Evolutionary conservation across 1,140 invertebrate species (phyloP), one percentile per base, ranked within the genome.

Genomic region (Drosophila parabipectinata): DNA sequence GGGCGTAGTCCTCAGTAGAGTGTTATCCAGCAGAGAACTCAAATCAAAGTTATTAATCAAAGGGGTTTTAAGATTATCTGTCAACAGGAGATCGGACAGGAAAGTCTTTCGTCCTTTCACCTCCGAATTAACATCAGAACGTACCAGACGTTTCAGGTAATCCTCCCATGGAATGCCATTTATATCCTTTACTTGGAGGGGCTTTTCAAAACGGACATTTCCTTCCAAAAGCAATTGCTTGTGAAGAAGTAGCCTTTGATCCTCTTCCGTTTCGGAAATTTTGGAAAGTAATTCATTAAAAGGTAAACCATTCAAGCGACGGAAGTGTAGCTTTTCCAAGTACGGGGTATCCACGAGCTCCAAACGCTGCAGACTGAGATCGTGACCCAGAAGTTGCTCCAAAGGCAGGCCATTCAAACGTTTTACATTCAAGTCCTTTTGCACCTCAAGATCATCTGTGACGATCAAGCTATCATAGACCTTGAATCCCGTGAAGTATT

Each of bases 161-260:
- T 32, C 39, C 1, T 76, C 37, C 87, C 83, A 91, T 1, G 45
- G 9, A 2, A 91, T 30, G 10, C 24, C 67, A 37, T 91, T 91
- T 5, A 91, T 54, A 1, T 6, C 59, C 6, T 72, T 24, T 14
- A 91, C 51, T 8, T 75, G 66, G 3, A 91, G 34, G 1, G 56
- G 39, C 1, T 63, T 41, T 3, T 72, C 64, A 24, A 91, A 91
- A 6, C 73, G 45, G 2, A 90, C 80, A 51, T 88, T 91, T 1
- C 90, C 90, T 32, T 91, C 78, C 4, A 91, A 64, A 10, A 91
- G 59, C 0, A 91, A 52, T 26, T 91, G 80, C 30, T 91, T 91
- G 51, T 61, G 80, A 0, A 91, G 68, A 7, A 90, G 60, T 5
- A 91, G 53, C 14, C 50, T 56, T 4, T 74, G 47, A 15, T 44